Percentiles rank a stretch among this genome's conserved stretches.
Conservation (phyloP, 2,113 vertebrate genomes). For the Rana temporaria region DNA sequence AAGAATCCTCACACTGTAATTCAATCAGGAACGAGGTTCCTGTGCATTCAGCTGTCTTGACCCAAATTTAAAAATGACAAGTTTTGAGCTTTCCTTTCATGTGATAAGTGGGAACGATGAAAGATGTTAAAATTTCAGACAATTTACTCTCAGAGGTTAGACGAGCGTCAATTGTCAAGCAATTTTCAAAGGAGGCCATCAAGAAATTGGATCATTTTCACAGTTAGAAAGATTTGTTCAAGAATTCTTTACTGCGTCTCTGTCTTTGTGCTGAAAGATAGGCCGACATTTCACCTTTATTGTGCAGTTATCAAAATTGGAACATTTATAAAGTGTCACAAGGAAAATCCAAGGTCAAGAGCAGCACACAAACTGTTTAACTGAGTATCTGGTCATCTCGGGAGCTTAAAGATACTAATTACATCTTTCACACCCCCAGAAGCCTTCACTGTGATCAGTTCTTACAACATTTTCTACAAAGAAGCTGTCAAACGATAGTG, state of each 20-base stretch:
- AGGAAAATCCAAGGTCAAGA: constrained; percentile 37
- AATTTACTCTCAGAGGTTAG: constrained; percentile 23
- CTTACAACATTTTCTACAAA: neutral
- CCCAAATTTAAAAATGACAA: constrained; percentile 23
- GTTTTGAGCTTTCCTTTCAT: constrained; percentile 17
- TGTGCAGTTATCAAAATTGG: constrained; percentile 30
- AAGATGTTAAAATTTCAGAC: constrained; percentile 43
- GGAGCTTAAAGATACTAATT: constrained; percentile 19
- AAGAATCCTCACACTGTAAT: neutral
- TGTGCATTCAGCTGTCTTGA: neutral
- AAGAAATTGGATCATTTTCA: constrained; percentile 52
- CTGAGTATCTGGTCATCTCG: neutral
- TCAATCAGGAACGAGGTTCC: neutral
- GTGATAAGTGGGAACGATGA: constrained; percentile 18
- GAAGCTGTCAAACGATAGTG: neutral
- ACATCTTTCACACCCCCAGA: constrained; percentile 1
- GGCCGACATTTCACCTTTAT: constrained; percentile 17
- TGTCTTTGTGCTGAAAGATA: neutral
- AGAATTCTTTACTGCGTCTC: neutral
- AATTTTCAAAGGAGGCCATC: constrained; percentile 51
- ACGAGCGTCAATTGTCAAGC: constrained; percentile 34
- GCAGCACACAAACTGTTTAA: constrained; percentile 22
- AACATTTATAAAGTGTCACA: constrained; percentile 41
- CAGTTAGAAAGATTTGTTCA: constrained; percentile 30
- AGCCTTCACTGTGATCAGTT: neutral